Evolutionary conservation across 2,797 vertebrate genomes (phyloP), one percentile per base, ranked within the genome.

Genomic region (Spheniscus humboldti): DNA sequence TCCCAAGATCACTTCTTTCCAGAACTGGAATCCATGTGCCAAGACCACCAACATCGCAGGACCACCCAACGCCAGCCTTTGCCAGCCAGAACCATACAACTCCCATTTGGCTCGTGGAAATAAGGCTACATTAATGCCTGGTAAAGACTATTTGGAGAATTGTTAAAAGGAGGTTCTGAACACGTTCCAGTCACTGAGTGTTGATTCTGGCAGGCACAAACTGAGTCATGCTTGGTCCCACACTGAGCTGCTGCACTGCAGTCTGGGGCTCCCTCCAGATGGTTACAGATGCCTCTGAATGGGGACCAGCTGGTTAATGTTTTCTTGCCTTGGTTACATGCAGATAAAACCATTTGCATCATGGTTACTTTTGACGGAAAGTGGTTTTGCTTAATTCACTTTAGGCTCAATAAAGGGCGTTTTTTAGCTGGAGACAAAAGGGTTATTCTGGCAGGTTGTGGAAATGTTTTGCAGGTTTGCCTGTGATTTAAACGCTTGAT

Each of bases 251-350:
- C 39, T 94, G 81, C 92, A 8, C 73, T 94, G 92, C 62, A 81
- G 20, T 84, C 9, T 7, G 94, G 92, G 82, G 94, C 85, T 97
- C 92, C 69, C 92, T 95, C 96, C 96, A 97, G 94, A 94, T 97
- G 96, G 92, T 95, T 97, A 28, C 95, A 97, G 92, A 97, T 96
- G 96, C 90, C 90, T 91, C 66, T 52, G 94, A 96, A 94, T 71
- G 63, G 89, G 55, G 87, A 95, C 62, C 97, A 96, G 97, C 94
- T 97, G 96, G 96, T 91, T 94, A 94, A 97, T 96, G 97, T 96
- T 95, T 97, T 56, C 91, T 84, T 97, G 94, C 95, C 94, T 95
- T 94, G 97, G 96, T 96, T 96, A 91, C 94, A 76, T 33, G 91
- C 94, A 95, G 94, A 95, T 88, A 96, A 92, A 97, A 80, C 69